phyloP scores from a whole-genome alignment of 2,888 invertebrate species.

The Acrobasis consociella region DNA sequence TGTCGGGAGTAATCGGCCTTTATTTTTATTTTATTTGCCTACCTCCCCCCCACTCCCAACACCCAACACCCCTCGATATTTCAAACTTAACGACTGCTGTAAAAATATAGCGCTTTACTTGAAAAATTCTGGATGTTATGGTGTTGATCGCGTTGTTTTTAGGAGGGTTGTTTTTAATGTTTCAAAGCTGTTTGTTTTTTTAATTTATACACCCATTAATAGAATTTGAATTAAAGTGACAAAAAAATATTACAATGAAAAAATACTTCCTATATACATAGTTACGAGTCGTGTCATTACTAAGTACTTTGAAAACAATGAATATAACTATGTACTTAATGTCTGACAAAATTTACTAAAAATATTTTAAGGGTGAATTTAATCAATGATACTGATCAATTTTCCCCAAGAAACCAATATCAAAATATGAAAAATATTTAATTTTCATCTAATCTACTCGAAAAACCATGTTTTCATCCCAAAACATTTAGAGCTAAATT shows the following conservation, averaged over 20 bases:
- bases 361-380: no score
- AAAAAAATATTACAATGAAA: background rate
- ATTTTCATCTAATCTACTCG: no score
- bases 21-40: constrained; percentile 81
- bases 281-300: no score
- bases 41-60: constrained; percentile 48
- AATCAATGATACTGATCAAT: no score
- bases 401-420: no score
- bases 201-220: background rate
- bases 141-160: constrained; percentile 47
- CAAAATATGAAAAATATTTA: no score
- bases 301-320: no score
- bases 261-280: background rate
- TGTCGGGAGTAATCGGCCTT: constrained; percentile 79
- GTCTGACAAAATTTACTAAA: no score
- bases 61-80: constrained; percentile 63
- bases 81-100: constrained; percentile 80
- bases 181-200: background rate
- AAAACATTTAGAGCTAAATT: no score
- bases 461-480: no score
- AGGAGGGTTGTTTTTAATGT: constrained; percentile 23
- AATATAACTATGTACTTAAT: no score
- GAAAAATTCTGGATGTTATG: constrained; percentile 63
- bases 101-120: constrained; percentile 76
- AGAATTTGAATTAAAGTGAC: no score